phyloP scores from a whole-genome alignment of 2,113 vertebrate genomes.

The Stegastes partitus region DNA sequence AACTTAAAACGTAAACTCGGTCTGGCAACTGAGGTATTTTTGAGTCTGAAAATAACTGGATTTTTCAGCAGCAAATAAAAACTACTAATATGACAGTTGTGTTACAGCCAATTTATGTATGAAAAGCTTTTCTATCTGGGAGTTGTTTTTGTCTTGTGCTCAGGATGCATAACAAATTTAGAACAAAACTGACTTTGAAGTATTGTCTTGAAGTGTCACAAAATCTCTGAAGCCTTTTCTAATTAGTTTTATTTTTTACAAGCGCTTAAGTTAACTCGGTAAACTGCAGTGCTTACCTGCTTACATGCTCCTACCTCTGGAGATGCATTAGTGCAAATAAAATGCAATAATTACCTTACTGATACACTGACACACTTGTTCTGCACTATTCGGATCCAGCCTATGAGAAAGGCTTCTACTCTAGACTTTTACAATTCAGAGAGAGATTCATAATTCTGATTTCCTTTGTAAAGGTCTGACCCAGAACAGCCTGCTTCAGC shows the following conservation, averaged over 20 bases:
- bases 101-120: conserved; percentile 9
- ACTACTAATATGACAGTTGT: conserved; percentile 32
- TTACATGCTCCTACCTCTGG: conserved; percentile 9
- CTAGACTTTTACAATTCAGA: conserved; percentile 29
- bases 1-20: background rate
- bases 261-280: conserved; percentile 28
- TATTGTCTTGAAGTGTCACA: conserved; percentile 7
- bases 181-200: conserved; percentile 45
- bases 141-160: conserved; percentile 27
- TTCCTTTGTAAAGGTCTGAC: background rate
- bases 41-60: background rate
- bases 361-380: background rate
- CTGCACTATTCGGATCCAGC: conserved; percentile 6
- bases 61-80: background rate
- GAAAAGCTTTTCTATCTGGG: conserved; percentile 16
- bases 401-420: background rate
- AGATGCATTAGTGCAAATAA: conserved; percentile 27
- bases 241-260: conserved; percentile 8
- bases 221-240: conserved; percentile 16
- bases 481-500: background rate
- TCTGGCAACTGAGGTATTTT: background rate
- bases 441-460: conserved; percentile 5
- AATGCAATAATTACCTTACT: background rate
- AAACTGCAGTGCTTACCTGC: background rate
- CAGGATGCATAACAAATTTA: conserved; percentile 15